Base-by-base conservation (phyloP, 2,113 vertebrate genomes). In the Gallinago undulata region DNA sequence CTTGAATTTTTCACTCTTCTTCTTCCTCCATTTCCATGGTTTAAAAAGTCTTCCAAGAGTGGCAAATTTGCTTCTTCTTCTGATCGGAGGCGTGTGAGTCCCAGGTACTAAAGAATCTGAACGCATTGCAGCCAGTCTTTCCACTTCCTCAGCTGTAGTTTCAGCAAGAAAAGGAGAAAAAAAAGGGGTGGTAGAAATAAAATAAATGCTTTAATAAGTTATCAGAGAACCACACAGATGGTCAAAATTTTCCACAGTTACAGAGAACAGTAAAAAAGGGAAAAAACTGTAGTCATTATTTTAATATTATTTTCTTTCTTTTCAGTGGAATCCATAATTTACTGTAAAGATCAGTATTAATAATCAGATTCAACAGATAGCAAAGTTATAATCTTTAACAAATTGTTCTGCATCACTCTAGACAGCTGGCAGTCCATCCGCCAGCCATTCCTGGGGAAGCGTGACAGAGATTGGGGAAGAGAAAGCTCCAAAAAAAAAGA, bases 11-110 rank as follows among this genome's bases (percentile, higher is more conserved):
- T 99, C 99, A 7, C 99, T 99, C 98, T 99, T 99, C 98, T 99
- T 99, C 99, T 99, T 99, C 97, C 99, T 99, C 99, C 99, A 99
- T 88, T 99, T 99, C 99, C 99, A 99, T 35, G 99, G 99, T 94
- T 99, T 99, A 97, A 99, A 99, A 94, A 99, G 97, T 90, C 99
- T 98, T 51, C 99, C 99, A 6, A 99, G 98, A 76, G 99, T 99
- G 89, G 99, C 99, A 84, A 99, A 99, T 95, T 99, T 99, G 98
- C 99, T 99, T 94, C 99, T 98, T 84, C 98, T 98, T 55, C 99
- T 98, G 90, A 99, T 99, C 7, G 99, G 99, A 24, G 99, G 99
- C 0, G 99, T 99, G 97, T 99, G 99, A 73, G 99, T 98, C 30
- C 99, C 98, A 19, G 99, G 99, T 87, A 99, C 98, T 7, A 99